Percentiles rank a stretch among this genome's conserved stretches.
Evolutionary conservation across 2,797 vertebrate species (phyloP).

Genomic region (Phoebastria nigripes): DNA sequence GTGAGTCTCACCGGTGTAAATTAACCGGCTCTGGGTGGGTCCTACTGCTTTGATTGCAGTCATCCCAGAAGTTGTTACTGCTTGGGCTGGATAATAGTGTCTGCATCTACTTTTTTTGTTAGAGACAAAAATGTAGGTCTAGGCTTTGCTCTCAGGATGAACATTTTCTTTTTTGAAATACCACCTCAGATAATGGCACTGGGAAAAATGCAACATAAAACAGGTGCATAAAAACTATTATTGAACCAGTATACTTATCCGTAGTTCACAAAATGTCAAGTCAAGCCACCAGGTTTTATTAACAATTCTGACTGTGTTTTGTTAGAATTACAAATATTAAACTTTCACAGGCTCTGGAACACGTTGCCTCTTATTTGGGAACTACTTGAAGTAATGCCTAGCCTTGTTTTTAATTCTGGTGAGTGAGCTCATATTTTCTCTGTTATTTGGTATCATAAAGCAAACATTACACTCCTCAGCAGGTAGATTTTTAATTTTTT

Average conservation of each 20-base stretch:
- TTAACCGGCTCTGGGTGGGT: not conserved
- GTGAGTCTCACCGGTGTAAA: not conserved
- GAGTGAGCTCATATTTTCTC: not conserved
- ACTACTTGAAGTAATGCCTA: slow-evolving; percentile 1
- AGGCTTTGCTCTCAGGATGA: not conserved
- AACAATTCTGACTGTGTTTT: slow-evolving; percentile 33
- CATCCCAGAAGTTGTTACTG: not conserved
- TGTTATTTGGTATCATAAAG: slow-evolving; percentile 40
- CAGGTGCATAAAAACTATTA: slow-evolving; percentile 20
- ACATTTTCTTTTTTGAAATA: not conserved
- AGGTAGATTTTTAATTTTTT: slow-evolving; percentile 41
- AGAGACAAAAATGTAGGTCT: not conserved
- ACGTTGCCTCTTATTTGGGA: not conserved
- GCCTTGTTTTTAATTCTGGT: slow-evolving; percentile 29
- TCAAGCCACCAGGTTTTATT: slow-evolving; percentile 28
- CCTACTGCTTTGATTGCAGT: not conserved
- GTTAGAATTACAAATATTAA: slow-evolving; percentile 54
- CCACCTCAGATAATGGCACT: not conserved
- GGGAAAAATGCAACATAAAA: not conserved
- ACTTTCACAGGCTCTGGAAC: slow-evolving; percentile 5
- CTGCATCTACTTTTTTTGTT: not conserved
- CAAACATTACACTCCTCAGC: slow-evolving; percentile 20
- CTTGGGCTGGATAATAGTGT: not conserved
- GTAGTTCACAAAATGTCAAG: slow-evolving; percentile 49
- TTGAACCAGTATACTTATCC: not conserved